These are phyloP conservation scores for Druon quercuslanigerum DNA, from an alignment of 1,140 invertebrate species.

Conservation along the genomic window DNA sequence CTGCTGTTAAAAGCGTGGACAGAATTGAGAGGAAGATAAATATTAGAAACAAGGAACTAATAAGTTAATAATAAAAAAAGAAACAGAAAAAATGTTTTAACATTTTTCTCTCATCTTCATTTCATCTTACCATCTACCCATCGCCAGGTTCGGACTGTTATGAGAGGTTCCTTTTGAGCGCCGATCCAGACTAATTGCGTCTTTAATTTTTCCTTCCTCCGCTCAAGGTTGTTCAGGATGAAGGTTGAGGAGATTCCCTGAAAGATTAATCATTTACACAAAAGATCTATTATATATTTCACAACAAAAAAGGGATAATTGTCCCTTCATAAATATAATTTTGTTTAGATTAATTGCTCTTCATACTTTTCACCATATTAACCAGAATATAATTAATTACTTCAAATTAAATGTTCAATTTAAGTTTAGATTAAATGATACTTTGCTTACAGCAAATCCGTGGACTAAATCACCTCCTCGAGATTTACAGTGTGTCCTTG, in stretches of 20 bases:
- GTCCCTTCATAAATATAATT: no score
- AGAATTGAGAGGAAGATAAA: neutral
- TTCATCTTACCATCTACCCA: conserved; percentile 88
- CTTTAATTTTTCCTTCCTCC: conserved; percentile 85
- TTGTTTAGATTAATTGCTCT: no score
- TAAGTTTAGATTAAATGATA: conserved; percentile 24
- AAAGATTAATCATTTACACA: conserved; percentile 30
- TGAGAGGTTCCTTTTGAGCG: conserved; percentile 89
- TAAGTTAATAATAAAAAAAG: conserved; percentile 20
- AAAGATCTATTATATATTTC: no score
- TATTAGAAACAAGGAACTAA: conserved; percentile 38
- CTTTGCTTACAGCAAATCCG: conserved; percentile 77
- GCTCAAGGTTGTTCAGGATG: conserved; percentile 87
- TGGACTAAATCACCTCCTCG: conserved; percentile 90
- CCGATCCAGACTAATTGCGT: conserved; percentile 94
- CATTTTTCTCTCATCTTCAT: conserved; percentile 33
- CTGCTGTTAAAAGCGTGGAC: neutral
- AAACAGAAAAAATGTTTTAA: conserved; percentile 25
- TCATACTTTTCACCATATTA: no score
- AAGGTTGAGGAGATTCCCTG: conserved; percentile 83
- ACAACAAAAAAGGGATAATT: no score
- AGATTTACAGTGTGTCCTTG: conserved; percentile 83
- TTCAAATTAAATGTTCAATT: no score
- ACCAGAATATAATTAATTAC: no score
- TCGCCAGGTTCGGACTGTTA: conserved; percentile 89